Conservation (phyloP, 2,888 invertebrate genomes). For the Pseudanteris insignis region DNA sequence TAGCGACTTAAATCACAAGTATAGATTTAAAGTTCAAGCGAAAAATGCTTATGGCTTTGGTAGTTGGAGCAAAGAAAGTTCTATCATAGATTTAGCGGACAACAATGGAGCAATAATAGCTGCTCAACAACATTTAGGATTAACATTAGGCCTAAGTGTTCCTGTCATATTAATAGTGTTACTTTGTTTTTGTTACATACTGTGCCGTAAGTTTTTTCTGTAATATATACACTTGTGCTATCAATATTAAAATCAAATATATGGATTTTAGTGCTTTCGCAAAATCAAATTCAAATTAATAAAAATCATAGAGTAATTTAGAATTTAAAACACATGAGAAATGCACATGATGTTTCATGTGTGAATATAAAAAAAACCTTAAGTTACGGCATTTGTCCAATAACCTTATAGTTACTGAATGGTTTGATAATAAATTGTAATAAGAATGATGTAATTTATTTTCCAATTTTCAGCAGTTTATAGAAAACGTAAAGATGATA, state of each 20-base stretch:
- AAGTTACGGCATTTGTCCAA: no score
- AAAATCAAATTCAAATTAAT: no score
- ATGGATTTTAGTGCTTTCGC: no score
- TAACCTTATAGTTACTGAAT: no score
- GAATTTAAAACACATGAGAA: no score
- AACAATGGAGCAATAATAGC: conserved; percentile 64
- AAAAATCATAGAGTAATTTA: neutral
- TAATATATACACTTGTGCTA: neutral
- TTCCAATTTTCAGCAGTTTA: conserved; percentile 68
- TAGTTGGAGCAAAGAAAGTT: conserved; percentile 76
- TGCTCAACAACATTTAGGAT: conserved; percentile 69
- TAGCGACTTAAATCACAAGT: conserved; percentile 69
- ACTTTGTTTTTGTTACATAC: conserved; percentile 65
- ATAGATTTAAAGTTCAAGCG: conserved; percentile 81
- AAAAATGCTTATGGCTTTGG: conserved; percentile 86
- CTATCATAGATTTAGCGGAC: conserved; percentile 70
- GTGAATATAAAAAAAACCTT: no score
- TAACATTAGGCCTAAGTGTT: conserved; percentile 74
- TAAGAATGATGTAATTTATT: no score
- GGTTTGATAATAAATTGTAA: no score
- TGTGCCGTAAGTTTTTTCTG: conserved; percentile 67
- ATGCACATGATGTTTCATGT: no score
- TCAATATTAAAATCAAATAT: no score
- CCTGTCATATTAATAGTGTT: conserved; percentile 67
- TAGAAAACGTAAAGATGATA: conserved; percentile 74